Conservation (phyloP, 2,888 invertebrate species). For the Drosophila pseudotakahashii region DNA sequence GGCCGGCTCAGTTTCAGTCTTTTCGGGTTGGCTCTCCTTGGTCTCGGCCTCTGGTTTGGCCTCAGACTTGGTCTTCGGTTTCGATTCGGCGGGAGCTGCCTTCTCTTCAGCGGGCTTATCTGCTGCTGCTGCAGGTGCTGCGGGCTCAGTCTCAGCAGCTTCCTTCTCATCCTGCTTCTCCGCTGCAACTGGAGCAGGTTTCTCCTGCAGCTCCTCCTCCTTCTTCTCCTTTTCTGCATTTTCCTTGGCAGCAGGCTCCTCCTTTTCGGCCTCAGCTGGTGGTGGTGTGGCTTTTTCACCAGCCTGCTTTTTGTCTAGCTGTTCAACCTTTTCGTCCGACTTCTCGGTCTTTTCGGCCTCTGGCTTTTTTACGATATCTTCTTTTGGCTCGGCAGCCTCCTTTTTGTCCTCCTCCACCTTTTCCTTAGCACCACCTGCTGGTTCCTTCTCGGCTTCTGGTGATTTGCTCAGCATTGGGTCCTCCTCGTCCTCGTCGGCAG, state of each 20-base stretch:
- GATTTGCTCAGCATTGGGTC: constrained; percentile 9
- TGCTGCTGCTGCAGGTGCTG: not conserved
- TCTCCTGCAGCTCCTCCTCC: constrained; percentile 8
- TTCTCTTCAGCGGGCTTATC: constrained; percentile 6
- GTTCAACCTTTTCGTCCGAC: constrained; percentile 33
- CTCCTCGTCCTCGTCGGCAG: constrained; percentile 14
- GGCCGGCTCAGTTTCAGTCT: constrained; percentile 52
- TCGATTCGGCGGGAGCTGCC: constrained; percentile 9
- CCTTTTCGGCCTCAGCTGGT: constrained; percentile 5
- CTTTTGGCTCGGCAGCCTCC: constrained; percentile 26
- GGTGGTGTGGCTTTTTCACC: constrained; percentile 9
- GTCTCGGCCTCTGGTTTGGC: constrained; percentile 23
- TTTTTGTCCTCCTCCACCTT: constrained; percentile 22
- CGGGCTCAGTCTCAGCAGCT: constrained; percentile 13
- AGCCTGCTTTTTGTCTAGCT: constrained; percentile 18
- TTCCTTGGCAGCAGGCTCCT: constrained; percentile 35
- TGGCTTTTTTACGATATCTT: constrained; percentile 62
- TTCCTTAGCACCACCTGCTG: not conserved
- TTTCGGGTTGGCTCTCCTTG: constrained; percentile 43
- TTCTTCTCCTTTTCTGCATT: constrained; percentile 18
- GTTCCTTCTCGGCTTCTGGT: constrained; percentile 12
- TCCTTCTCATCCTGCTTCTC: constrained; percentile 35
- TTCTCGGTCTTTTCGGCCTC: constrained; percentile 58
- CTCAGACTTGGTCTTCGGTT: constrained; percentile 30
- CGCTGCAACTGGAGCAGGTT: constrained; percentile 3